Evolutionary conservation across 1,140 invertebrate genomes (phyloP).

Genomic region (Daktulosphaira vitifoliae): DNA sequence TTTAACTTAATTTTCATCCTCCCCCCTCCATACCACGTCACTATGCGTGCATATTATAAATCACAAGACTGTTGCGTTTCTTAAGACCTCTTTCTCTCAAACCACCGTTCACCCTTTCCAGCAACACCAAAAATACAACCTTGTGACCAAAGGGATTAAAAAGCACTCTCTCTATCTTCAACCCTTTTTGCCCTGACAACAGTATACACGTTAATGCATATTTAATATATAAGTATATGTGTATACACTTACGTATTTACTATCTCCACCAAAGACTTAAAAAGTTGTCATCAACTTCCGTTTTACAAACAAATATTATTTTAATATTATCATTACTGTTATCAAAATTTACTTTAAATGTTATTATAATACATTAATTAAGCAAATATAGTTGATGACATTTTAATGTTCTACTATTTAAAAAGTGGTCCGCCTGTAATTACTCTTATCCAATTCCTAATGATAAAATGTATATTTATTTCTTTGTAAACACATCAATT

Average conservation of each 20-base stretch:
- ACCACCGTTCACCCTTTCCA: neutral
- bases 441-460: no score
- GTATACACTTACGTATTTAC: neutral
- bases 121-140: slow-evolving; percentile 26
- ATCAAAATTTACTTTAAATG: slow-evolving; percentile 20
- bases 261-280: slow-evolving; percentile 8
- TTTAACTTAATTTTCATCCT: slow-evolving; percentile 24
- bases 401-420: no score
- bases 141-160: slow-evolving; percentile 31
- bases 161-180: slow-evolving; percentile 32
- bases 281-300: slow-evolving; percentile 32
- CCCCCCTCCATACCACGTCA: neutral
- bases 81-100: slow-evolving; percentile 18
- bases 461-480: no score
- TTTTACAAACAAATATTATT: slow-evolving; percentile 13
- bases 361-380: slow-evolving; percentile 18
- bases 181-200: slow-evolving; percentile 29
- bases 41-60: slow-evolving; percentile 8
- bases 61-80: slow-evolving; percentile 25
- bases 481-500: no score
- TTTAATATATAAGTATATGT: slow-evolving; percentile 28
- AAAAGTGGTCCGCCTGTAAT: no score
- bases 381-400: neutral
- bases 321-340: slow-evolving; percentile 17
- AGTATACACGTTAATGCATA: slow-evolving; percentile 28